Evolutionary conservation across 2,797 vertebrate species (phyloP), one percentile per base, ranked within the genome.

Genomic region (Sparus aurata): DNA sequence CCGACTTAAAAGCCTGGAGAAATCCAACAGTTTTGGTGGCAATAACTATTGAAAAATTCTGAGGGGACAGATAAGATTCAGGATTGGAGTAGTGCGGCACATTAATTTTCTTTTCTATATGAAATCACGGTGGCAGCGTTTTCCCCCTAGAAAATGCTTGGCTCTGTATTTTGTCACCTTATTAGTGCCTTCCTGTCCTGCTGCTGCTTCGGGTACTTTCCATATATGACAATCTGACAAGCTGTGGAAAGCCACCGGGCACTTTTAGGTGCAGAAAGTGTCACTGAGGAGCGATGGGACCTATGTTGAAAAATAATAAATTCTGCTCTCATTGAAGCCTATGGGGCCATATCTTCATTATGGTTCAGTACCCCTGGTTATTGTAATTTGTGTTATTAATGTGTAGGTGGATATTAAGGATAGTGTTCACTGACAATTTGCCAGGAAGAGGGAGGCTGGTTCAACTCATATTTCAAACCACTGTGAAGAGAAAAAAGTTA

Each of bases 81-180:
- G 87, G 72, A 88, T 87, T 80, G 83, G 70, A 88, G 87, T 34
- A 22, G 60, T 12, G 18, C 22, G 1, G 69, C 77, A 86, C 85
- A 91, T 91, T 92, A 65, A 89, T 92, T 92, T 93, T 82, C 89
- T 88, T 82, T 82, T 87, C 84, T 70, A 79, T 83, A 75, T 89
- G 84, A 90, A 91, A 88, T 90, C 79, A 85, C 52, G 73, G 85
- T 74, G 83, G 87, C 87, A 88, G 89, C 85, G 71, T 91, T 87
- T 83, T 84, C 80, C 80, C 78, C 30, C 74, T 67, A 82, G 91
- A 91, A 94, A 93, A 87, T 85, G 92, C 88, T 91, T 82, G 88
- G 74, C 86, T 87, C 87, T 87, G 89, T 92, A 85, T 93, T 92
- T 91, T 92, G 91, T 92, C 84, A 85, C 85, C 92, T 92, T 91